Evolutionary conservation across 1,140 invertebrate genomes (phyloP).

Genomic region (Rhagoletis pomonella): DNA sequence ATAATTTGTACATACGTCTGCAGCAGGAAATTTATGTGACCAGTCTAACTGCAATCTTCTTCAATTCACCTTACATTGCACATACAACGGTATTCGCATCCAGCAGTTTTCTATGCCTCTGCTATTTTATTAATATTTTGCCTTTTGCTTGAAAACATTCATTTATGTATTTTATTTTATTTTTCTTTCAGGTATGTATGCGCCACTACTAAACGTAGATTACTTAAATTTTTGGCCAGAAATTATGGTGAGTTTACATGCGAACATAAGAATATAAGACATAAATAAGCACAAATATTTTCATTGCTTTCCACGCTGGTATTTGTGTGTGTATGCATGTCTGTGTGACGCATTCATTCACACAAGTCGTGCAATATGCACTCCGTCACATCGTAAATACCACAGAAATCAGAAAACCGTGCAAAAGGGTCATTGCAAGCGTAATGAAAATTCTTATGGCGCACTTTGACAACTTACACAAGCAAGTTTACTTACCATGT

Average conservation of each 20-base stretch:
- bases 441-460: conserved; percentile 41
- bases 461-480: neutral
- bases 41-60: conserved; percentile 36
- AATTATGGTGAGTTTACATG: conserved; percentile 38
- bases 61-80: neutral
- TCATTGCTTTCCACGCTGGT: neutral
- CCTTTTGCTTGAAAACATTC: neutral
- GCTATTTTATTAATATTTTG: neutral
- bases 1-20: conserved; percentile 56
- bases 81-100: neutral
- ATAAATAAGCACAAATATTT: conserved; percentile 41
- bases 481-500: neutral
- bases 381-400: conserved; percentile 43
- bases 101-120: neutral
- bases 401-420: conserved; percentile 25
- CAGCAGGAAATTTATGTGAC: conserved; percentile 51
- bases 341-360: neutral
- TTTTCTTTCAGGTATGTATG: conserved; percentile 37
- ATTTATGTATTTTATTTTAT: neutral
- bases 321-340: neutral
- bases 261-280: neutral
- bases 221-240: neutral
- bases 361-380: conserved; percentile 11
- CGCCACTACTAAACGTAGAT: neutral
- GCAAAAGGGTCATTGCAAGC: conserved; percentile 36